Percentiles rank a stretch among this genome's conserved stretches.
Conservation (phyloP, 2,888 invertebrate species). For the Ophion ellenae region DNA sequence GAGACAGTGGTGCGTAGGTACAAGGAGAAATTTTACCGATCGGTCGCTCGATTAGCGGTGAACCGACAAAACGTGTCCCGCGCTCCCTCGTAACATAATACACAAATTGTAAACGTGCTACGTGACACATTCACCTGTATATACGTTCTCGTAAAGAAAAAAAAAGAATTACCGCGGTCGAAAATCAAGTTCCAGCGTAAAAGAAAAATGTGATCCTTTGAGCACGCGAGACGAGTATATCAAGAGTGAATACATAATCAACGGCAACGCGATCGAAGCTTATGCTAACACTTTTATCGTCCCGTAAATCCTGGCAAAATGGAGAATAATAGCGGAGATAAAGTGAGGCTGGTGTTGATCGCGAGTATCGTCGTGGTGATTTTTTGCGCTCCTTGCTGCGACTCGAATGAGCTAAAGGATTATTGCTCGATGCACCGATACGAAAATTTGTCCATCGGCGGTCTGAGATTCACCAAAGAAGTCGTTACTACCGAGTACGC, state of each 20-base stretch:
- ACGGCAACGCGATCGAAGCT: slow-evolving; percentile 5
- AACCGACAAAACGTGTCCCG: slow-evolving; percentile 48
- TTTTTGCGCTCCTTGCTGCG: slow-evolving; percentile 13
- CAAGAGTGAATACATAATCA: slow-evolving; percentile 4
- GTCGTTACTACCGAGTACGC: slow-evolving; percentile 89
- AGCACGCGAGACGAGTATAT: slow-evolving; percentile 21
- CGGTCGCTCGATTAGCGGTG: slow-evolving; percentile 58
- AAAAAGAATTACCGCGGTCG: slow-evolving; percentile 23
- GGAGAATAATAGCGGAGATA: neutral
- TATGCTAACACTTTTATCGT: neutral
- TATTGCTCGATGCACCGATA: slow-evolving; percentile 88
- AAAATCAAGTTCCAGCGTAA: slow-evolving; percentile 29
- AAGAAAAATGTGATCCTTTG: slow-evolving; percentile 37
- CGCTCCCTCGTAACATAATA: slow-evolving; percentile 43
- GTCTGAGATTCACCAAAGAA: slow-evolving; percentile 91
- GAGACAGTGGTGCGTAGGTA: slow-evolving; percentile 8
- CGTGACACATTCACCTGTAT: slow-evolving; percentile 27
- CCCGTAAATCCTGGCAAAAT: slow-evolving; percentile 19
- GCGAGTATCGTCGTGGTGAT: slow-evolving; percentile 16
- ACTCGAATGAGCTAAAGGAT: slow-evolving; percentile 79
- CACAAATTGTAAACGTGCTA: slow-evolving; percentile 49
- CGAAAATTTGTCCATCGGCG: slow-evolving; percentile 85
- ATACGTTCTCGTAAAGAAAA: neutral
- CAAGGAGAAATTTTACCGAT: slow-evolving; percentile 34
- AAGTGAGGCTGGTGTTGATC: slow-evolving; percentile 36